phyloP scores from a whole-genome alignment of 1,140 invertebrate genomes.

The Drosophila prosaltans region DNA sequence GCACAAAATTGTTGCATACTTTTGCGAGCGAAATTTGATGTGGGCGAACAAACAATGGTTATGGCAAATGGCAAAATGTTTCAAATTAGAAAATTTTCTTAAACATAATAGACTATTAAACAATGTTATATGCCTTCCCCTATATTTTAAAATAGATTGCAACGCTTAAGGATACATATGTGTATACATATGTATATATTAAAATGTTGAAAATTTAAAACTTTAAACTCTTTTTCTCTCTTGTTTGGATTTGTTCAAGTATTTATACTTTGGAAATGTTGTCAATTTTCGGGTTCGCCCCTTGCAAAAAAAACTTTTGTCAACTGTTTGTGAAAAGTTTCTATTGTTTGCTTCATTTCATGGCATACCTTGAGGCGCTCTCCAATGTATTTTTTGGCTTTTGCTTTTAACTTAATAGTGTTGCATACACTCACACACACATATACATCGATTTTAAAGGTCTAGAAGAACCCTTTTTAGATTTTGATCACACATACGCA shows the following conservation, averaged over 20 bases:
- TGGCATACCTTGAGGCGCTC: conserved; percentile 73
- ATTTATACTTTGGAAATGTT: conserved; percentile 16
- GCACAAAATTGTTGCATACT: conserved; percentile 36
- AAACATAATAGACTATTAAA: conserved; percentile 8
- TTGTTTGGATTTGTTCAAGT: conserved; percentile 1
- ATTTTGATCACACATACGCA: conserved; percentile 66
- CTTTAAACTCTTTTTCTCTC: no score
- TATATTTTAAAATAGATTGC: no score
- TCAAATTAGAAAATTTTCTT: not conserved
- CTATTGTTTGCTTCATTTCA: conserved; percentile 45
- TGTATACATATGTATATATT: no score
- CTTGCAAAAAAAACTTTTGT: conserved; percentile 9
- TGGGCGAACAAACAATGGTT: not conserved
- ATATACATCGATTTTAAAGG: conserved; percentile 41
- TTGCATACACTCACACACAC: conserved; percentile 45
- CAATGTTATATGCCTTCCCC: no score
- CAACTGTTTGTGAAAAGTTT: conserved; percentile 15
- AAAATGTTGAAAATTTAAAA: no score
- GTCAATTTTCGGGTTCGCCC: conserved; percentile 18
- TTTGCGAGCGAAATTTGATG: conserved; percentile 2
- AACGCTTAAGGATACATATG: no score
- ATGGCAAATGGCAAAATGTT: no score
- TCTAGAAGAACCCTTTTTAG: conserved; percentile 56
- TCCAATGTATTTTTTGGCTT: conserved; percentile 60
- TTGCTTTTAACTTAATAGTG: conserved; percentile 75